Evolutionary conservation across 2,888 invertebrate genomes (phyloP).

Genomic region (Buathra laborator): DNA sequence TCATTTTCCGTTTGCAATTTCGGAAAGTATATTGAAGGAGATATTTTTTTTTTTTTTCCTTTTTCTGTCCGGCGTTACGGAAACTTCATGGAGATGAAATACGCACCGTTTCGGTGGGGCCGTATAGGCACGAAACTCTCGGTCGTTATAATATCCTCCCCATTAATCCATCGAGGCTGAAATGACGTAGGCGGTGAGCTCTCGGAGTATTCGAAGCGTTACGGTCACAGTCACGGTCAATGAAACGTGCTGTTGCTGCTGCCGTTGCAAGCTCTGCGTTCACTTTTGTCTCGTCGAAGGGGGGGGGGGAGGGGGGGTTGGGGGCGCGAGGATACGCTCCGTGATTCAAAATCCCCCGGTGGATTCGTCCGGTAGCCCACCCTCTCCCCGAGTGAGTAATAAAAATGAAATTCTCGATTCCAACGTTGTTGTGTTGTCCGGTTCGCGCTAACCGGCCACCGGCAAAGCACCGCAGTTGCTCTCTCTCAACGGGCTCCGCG

Average conservation of each 20-base stretch:
- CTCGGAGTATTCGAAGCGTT: conserved; percentile 46
- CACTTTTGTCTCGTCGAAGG: conserved; percentile 46
- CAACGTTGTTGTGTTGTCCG: conserved; percentile 8
- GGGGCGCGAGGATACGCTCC: conserved; percentile 11
- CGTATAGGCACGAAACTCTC: conserved; percentile 2
- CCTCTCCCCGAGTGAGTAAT: conserved; percentile 47
- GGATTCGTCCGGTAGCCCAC: conserved; percentile 4
- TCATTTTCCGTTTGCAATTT: background rate
- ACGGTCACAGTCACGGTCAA: conserved; percentile 63
- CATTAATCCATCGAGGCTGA: conserved; percentile 52
- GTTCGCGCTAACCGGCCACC: conserved; percentile 25
- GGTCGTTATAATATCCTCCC: conserved; percentile 19
- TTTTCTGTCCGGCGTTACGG: background rate
- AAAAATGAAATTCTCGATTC: conserved; percentile 61
- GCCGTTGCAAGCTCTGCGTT: conserved; percentile 8
- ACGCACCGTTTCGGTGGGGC: background rate
- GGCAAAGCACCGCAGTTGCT: background rate
- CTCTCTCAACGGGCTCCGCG: background rate
- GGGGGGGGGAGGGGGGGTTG: background rate
- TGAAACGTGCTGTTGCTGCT: conserved; percentile 57
- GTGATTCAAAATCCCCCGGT: conserved; percentile 25
- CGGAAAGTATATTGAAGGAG: background rate
- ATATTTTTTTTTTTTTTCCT: too few relatives aligned
- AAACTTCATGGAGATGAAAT: conserved; percentile 4
- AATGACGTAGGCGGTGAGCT: conserved; percentile 51